These are phyloP conservation scores for Drosophila quadrilineata DNA, from an alignment of 1,140 invertebrate genomes.

Conservation along the genomic window DNA sequence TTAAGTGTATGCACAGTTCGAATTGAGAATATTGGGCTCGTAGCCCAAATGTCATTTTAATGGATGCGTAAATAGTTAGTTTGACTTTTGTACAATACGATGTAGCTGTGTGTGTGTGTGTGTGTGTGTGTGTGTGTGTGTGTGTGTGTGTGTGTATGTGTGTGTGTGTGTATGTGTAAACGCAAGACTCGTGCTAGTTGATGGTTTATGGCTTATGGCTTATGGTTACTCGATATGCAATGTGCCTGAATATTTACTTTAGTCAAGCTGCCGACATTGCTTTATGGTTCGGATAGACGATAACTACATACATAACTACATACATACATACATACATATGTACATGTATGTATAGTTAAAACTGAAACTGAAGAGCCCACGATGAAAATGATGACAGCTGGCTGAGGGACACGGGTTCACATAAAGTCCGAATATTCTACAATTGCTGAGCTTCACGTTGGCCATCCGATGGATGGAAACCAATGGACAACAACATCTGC, in stretches of 20 bases:
- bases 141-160: no score
- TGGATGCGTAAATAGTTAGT: conserved; percentile 44
- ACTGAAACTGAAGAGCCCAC: background rate
- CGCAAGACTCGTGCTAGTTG: conserved; percentile 8
- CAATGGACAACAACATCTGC: no score
- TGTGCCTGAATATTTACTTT: conserved; percentile 13
- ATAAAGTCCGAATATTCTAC: conserved; percentile 28
- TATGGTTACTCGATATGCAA: conserved; percentile 24
- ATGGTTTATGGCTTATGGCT: conserved; percentile 44
- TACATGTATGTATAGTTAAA: background rate
- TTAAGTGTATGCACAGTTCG: conserved; percentile 10
- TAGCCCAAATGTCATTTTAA: conserved; percentile 18
- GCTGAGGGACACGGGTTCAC: conserved; percentile 23
- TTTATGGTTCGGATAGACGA: no score
- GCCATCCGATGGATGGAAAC: conserved; percentile 27
- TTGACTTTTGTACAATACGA: conserved; percentile 46
- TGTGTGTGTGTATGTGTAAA: no score
- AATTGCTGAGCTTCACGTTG: background rate
- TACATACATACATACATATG: no score
- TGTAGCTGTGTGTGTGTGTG: no score
- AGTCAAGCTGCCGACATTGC: conserved; percentile 1
- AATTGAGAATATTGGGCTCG: background rate
- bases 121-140: no score
- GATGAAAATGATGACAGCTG: background rate
- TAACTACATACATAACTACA: no score